A percentile compares a stretch with the other conserved stretches of the same genome.
These are phyloP conservation scores for Galago senegalensis DNA, from an alignment of 2,797 vertebrate genomes.

Conservation along the genomic window DNA sequence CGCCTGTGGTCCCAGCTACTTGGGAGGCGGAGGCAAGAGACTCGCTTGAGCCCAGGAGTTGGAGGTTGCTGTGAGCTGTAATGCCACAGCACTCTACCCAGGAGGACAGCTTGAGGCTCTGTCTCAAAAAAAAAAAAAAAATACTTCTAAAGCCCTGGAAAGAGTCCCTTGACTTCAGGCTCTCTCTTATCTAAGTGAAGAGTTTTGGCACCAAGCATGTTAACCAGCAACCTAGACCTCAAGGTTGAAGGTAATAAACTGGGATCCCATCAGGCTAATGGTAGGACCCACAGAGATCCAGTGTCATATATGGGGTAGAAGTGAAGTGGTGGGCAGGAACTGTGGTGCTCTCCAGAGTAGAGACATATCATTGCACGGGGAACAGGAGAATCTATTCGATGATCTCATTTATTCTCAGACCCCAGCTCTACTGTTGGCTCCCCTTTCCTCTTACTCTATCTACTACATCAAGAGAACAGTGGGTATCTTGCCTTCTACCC, in stretches of 20 bases:
- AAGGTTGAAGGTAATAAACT: neutral
- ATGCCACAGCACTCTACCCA: too few species aligned
- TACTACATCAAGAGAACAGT: neutral
- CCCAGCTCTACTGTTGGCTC: neutral
- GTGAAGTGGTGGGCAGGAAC: neutral
- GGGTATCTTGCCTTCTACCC: neutral
- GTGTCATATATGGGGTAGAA: neutral
- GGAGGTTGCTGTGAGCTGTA: too few species aligned
- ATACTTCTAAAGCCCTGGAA: neutral
- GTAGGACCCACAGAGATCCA: neutral
- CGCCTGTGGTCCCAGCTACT: too few species aligned
- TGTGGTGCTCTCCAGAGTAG: neutral
- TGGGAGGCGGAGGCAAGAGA: too few species aligned
- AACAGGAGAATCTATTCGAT: neutral
- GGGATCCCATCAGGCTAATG: neutral
- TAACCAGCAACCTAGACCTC: neutral
- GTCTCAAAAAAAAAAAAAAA: too few species aligned
- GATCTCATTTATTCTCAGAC: neutral
- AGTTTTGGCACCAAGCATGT: neutral
- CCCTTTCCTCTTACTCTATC: neutral
- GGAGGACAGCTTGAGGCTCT: too few species aligned
- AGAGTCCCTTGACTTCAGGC: neutral
- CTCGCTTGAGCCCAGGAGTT: too few species aligned
- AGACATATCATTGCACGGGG: neutral
- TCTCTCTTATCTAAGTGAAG: neutral